A percentile compares a stretch with the other conserved stretches of the same genome.
These are phyloP conservation scores for Sminthurinus aureus DNA, from an alignment of 2,888 invertebrate genomes.

Conservation along the genomic window DNA sequence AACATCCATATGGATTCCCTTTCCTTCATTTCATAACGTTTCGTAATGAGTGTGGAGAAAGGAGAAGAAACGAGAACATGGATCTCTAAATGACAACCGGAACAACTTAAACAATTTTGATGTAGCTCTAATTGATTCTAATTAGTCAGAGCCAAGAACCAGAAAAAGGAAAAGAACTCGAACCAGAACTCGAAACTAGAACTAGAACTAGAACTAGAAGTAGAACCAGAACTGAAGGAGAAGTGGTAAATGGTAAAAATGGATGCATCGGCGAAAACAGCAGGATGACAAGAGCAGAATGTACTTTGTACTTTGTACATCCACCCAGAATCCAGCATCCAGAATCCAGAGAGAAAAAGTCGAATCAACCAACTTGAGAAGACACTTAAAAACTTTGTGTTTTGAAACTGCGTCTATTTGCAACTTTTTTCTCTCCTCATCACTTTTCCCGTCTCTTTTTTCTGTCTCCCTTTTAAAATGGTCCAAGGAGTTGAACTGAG, in stretches of 20 bases:
- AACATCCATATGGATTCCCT: too few species aligned
- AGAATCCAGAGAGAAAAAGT: not conserved
- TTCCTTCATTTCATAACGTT: too few species aligned
- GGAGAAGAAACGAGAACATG: not conserved
- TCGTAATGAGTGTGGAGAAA: not conserved
- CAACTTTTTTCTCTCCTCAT: not conserved
- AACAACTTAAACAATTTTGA: conserved; percentile 3
- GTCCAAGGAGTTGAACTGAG: too few species aligned
- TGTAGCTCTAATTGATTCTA: conserved; percentile 13
- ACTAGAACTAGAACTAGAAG: too few species aligned
- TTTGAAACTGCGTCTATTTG: not conserved
- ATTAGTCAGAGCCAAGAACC: not conserved
- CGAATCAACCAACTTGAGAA: not conserved
- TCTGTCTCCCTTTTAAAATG: not conserved
- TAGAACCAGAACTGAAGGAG: too few species aligned
- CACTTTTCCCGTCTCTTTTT: not conserved
- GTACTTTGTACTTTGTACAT: too few species aligned
- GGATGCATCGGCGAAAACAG: too few species aligned
- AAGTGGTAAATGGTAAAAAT: too few species aligned
- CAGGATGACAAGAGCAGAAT: too few species aligned
- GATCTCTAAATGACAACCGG: not conserved
- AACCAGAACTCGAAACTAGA: too few species aligned
- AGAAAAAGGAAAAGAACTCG: not conserved
- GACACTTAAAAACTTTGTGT: conserved; percentile 1
- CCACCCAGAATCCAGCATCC: too few species aligned